Base-by-base conservation (phyloP, 2,888 invertebrate species). In the Drosophila setosimentum region DNA sequence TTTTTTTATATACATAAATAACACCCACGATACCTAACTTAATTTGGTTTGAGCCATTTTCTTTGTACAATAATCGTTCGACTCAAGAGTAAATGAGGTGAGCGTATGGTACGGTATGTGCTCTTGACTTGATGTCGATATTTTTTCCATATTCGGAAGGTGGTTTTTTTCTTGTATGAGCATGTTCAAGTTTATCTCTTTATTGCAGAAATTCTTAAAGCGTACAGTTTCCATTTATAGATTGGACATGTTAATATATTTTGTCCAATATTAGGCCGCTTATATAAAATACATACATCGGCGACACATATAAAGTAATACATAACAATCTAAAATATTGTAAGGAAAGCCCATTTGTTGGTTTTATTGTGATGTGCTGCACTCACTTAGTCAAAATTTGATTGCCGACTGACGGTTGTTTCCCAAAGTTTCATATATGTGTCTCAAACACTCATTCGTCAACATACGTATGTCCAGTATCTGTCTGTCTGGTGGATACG, bases 191-290 rank as follows among this genome's bases (percentile, higher is more conserved):
- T 45, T 73, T 50, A 35, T 50, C 27, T 51, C 6, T 21, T 33
- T 51, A 49, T 63, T 57, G 62, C 76, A 67, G 65, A 79, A 68
- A 65, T 73, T 77, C 53, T 76, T 69, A 30, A 30, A 62, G 29
- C 32, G 45, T 67, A 71, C 49, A 67, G 82, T 78, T 81, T 59
- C 80, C 80, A 65, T 78, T 60, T 73, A 64, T 58, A 54, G 78
- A 27, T 40, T 55, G 49, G 35, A 68, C 33, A 32, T 71, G 62
- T 62, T 53, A 48, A 61, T 58, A 67, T 54, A 61, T 50, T 51
- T 54, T 18, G 30, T 35, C 24, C 32, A 60, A 58, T 54, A 42
- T 54, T 3, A 40, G 45, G 32, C 24, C 3, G 11, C 2, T 29
- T 7, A 29, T 21, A 16, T 11, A 32, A 57, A 57, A 57, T 16